Conservation (phyloP, 2,888 invertebrate genomes). For the Drosophila flavopinicola region DNA sequence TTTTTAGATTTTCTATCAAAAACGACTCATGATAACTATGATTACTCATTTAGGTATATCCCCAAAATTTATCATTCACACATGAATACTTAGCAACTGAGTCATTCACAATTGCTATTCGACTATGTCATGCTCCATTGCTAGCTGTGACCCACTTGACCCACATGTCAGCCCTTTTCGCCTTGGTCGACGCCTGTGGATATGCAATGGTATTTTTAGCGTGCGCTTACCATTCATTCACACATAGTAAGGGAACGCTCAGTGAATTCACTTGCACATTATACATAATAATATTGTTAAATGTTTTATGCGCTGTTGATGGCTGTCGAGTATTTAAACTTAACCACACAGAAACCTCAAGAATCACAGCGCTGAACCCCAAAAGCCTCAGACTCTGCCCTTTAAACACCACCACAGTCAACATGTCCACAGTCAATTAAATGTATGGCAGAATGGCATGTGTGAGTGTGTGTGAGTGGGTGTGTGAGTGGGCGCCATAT, state of each 20-base stretch:
- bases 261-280: slow-evolving; percentile 37
- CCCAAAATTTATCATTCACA: not conserved
- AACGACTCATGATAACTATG: too few species aligned
- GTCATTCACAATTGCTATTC: not conserved
- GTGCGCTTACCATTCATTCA: slow-evolving; percentile 16
- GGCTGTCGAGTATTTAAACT: slow-evolving; percentile 79
- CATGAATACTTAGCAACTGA: too few species aligned
- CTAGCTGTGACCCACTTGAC: not conserved
- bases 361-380: slow-evolving; percentile 73
- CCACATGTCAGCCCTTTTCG: not conserved
- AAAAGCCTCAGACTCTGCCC: slow-evolving; percentile 21
- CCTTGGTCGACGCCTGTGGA: slow-evolving; percentile 44
- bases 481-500: slow-evolving; percentile 51
- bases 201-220: slow-evolving; percentile 62
- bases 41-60: too few species aligned
- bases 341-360: slow-evolving; percentile 76
- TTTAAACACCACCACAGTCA: slow-evolving; percentile 55
- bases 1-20: too few species aligned
- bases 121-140: not conserved
- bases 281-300: slow-evolving; percentile 67
- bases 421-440: slow-evolving; percentile 78
- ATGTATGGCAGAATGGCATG: slow-evolving; percentile 47
- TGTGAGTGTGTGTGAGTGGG: slow-evolving; percentile 22
- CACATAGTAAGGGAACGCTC: slow-evolving; percentile 40
- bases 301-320: slow-evolving; percentile 79